Evolutionary conservation across 23 tunicate genomes (phyloP), one percentile per base, ranked within the genome.

Genomic region (Ascidia mentula): DNA sequence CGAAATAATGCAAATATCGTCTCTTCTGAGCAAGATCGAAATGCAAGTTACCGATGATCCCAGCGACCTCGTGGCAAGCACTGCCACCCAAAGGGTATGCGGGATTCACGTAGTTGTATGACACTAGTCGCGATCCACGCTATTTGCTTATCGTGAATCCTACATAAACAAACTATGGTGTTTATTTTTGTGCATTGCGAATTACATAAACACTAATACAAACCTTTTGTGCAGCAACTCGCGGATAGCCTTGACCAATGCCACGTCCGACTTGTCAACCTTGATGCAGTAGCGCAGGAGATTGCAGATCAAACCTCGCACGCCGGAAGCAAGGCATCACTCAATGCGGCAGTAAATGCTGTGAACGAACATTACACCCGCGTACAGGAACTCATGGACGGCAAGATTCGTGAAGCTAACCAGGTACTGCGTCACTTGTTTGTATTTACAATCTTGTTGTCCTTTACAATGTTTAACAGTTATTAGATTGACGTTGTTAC

Each of bases 231-330:
- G 33, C 59, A 87, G 92, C 77, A 77, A 32, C 61, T 85, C 17
- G 40, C 38, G 2, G 38, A 60, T 4, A 80, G 83, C 28, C 60
- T 93, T 15, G 98, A 93, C 72, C 80, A 77, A 31, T 78, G 78
- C 39, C 86, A 84, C 46, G 89, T 88, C 0, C 82, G 90, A 1
- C 84, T 93, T 18, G 93, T 88, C 2, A 84, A 46, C 84, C 85
- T 93, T 20, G 93, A 88, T 69, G 94, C 93, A 18, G 70, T 69
- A 18, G 98, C 93, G 1, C 89, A 78, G 40, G 93, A 93, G 69
- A 93, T 93, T n/a, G 92, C 89, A 0, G 98, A 93, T 31, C 93
- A 93, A 72, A 88, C 98, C 32, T 72, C 46, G 0, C 84, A 92
- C 82, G 80, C 37, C 7, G 86, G 83, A 79, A 92, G 97, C 82